These are phyloP conservation scores for Pollenia griseotomentosa DNA, from an alignment of 2,888 invertebrate genomes.

Conservation along the genomic window DNA sequence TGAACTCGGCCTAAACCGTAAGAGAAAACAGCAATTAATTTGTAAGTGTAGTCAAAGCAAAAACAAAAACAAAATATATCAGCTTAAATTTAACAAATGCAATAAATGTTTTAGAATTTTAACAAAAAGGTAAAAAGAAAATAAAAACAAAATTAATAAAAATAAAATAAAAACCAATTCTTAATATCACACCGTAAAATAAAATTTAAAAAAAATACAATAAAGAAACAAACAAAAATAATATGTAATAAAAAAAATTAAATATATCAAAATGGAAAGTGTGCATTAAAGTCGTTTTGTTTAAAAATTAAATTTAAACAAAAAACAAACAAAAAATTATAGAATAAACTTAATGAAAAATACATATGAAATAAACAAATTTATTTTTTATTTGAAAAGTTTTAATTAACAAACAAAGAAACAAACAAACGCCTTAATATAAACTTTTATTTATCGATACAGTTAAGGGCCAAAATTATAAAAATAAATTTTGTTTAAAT, in stretches of 20 bases:
- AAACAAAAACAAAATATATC: constrained; percentile 59
- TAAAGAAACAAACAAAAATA: constrained; percentile 1
- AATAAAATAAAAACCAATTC: constrained; percentile 45
- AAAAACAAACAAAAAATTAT: constrained; percentile 4
- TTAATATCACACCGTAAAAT: constrained; percentile 50
- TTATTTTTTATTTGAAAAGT: constrained; percentile 39
- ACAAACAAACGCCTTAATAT: constrained; percentile 60
- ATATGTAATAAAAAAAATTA: background rate
- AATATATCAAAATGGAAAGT: constrained; percentile 33
- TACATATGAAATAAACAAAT: constrained; percentile 24
- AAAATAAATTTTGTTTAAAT: background rate
- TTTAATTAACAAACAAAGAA: constrained; percentile 47
- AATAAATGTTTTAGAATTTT: constrained; percentile 70
- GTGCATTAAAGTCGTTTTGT: constrained; percentile 53
- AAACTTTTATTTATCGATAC: constrained; percentile 30
- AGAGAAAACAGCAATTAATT: constrained; percentile 83
- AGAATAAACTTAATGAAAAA: constrained; percentile 33
- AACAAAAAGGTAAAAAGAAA: constrained; percentile 47
- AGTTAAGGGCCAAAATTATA: constrained; percentile 41
- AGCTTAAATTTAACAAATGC: constrained; percentile 64
- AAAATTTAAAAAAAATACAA: constrained; percentile 18
- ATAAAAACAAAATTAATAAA: constrained; percentile 32
- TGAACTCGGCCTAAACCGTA: constrained; percentile 76
- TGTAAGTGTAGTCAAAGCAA: constrained; percentile 72
- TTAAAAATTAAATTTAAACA: constrained; percentile 27